Conservation (phyloP, 2,113 vertebrate genomes). For the Muntiacus reevesi region DNA sequence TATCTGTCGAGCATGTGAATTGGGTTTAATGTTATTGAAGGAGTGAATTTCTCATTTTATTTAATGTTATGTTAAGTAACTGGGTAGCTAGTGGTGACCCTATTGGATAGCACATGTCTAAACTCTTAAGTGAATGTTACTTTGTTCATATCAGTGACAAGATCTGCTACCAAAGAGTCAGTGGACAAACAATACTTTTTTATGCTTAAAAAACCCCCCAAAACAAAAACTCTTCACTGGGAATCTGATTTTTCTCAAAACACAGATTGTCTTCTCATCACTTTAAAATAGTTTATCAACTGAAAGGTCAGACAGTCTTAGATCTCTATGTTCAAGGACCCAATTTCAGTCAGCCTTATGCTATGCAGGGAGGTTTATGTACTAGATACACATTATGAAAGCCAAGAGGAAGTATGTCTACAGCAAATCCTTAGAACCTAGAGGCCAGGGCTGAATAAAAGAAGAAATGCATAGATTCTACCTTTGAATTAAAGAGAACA, state of each 20-base stretch:
- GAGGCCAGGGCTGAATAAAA: background rate
- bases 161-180: background rate
- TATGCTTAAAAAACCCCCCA: background rate
- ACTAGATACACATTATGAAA: background rate
- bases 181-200: background rate
- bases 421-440: background rate
- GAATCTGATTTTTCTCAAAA: background rate
- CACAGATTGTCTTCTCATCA: background rate
- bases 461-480: background rate
- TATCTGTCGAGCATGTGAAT: background rate
- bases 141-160: background rate
- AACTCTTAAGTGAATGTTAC: background rate
- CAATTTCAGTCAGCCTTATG: background rate
- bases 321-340: background rate
- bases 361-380: too few species aligned
- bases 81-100: background rate
- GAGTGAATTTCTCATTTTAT: background rate
- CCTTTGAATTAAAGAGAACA: background rate
- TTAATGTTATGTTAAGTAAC: background rate
- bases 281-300: background rate
- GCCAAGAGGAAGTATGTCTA: background rate
- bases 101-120: background rate
- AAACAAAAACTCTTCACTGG: background rate
- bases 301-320: background rate
- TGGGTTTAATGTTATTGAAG: background rate